phyloP scores from a whole-genome alignment of 2,888 invertebrate species.

The Chamaedrilus cognettii region DNA sequence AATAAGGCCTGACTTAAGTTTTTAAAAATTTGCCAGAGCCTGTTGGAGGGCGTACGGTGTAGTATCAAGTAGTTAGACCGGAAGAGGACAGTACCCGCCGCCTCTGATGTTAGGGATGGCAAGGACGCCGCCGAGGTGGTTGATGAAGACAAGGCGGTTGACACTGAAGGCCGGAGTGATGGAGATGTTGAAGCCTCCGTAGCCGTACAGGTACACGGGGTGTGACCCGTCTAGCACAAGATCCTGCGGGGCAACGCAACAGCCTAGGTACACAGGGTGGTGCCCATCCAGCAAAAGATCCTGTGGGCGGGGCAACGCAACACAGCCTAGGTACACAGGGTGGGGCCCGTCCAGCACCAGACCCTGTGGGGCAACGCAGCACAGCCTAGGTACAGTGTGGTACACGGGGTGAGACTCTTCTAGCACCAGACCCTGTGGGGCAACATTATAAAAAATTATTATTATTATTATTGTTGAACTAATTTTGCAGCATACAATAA shows the following conservation, averaged over 20 bases:
- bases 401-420: neutral
- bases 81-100: conserved; percentile 91
- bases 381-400: no score
- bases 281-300: neutral
- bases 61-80: no score
- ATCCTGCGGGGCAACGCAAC: conserved; percentile 66
- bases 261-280: neutral
- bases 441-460: no score
- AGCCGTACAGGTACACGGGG: conserved; percentile 90
- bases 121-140: conserved; percentile 83
- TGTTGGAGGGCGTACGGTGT: no score
- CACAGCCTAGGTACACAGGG: conserved; percentile 7
- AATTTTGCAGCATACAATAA: no score
- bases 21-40: no score
- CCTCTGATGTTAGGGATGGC: conserved; percentile 95
- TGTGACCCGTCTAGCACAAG: conserved; percentile 70
- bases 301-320: conserved; percentile 43
- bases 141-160: conserved; percentile 82
- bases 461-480: no score
- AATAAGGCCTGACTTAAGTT: no score
- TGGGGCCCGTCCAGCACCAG: neutral
- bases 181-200: conserved; percentile 96
- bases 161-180: conserved; percentile 88
- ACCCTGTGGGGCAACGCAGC: conserved; percentile 38
- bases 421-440: no score